A percentile compares a stretch with the other conserved stretches of the same genome.
These are phyloP conservation scores for Polydrusus tereticollis DNA, from an alignment of 2,888 invertebrate genomes.

Conservation along the genomic window DNA sequence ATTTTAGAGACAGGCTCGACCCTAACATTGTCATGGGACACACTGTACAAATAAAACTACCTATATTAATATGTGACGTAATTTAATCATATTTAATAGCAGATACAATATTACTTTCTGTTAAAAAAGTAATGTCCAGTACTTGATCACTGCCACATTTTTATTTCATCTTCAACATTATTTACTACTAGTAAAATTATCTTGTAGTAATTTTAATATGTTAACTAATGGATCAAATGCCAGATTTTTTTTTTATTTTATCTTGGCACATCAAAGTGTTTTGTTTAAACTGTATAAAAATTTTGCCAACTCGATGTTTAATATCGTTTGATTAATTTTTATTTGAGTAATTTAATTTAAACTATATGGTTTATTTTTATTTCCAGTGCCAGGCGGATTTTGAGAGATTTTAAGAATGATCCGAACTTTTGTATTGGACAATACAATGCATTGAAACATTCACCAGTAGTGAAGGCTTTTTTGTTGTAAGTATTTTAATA, in stretches of 20 bases:
- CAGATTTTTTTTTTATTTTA: slow-evolving; percentile 21
- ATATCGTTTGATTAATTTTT: slow-evolving; percentile 31
- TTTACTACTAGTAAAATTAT: slow-evolving; percentile 20
- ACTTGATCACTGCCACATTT: slow-evolving; percentile 42
- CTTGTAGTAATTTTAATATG: slow-evolving; percentile 5
- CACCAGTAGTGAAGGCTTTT: slow-evolving; percentile 55
- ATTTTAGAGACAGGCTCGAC: too few relatives aligned
- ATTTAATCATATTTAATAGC: background rate
- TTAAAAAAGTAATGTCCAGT: slow-evolving; percentile 28
- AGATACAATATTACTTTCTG: slow-evolving; percentile 2
- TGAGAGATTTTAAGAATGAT: slow-evolving; percentile 49
- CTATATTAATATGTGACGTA: background rate
- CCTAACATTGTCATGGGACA: too few relatives aligned
- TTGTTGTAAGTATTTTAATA: slow-evolving; percentile 58
- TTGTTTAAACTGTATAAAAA: slow-evolving; percentile 21
- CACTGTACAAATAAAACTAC: too few relatives aligned
- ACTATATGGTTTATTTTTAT: slow-evolving; percentile 38
- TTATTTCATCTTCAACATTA: slow-evolving; percentile 29
- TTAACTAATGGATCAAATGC: slow-evolving; percentile 20
- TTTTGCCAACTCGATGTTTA: slow-evolving; percentile 33
- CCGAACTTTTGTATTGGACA: slow-evolving; percentile 58
- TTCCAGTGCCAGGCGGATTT: slow-evolving; percentile 60
- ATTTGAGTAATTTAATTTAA: slow-evolving; percentile 23
- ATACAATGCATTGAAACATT: slow-evolving; percentile 62
- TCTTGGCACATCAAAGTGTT: slow-evolving; percentile 32